These are phyloP conservation scores for Chaetodon trifascialis DNA, from an alignment of 2,113 vertebrate genomes.

Conservation along the genomic window DNA sequence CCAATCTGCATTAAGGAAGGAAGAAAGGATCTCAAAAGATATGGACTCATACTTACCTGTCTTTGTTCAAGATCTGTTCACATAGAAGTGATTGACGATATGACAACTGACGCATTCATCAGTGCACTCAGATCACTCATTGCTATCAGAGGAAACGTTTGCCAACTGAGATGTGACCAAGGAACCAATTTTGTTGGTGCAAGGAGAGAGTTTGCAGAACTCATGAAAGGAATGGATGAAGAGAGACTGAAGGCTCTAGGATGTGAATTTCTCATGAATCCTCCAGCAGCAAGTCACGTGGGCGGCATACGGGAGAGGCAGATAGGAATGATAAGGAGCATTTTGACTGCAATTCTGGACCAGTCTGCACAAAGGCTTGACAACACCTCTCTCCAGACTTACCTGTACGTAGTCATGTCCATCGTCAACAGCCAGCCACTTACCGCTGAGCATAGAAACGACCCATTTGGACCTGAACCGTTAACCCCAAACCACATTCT, in stretches of 20 bases:
- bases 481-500: no score
- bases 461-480: no score
- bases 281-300: conserved; percentile 1
- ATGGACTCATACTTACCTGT: not conserved
- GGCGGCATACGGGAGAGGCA: not conserved
- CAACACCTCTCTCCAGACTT: no score
- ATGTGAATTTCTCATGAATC: conserved; percentile 11
- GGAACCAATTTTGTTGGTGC: conserved; percentile 23
- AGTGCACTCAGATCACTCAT: conserved; percentile 9
- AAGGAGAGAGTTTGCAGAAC: conserved; percentile 14
- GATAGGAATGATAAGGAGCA: not conserved
- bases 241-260: not conserved
- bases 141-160: conserved; percentile 18
- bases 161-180: no score
- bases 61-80: not conserved
- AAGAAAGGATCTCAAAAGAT: no score
- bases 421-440: no score
- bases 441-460: no score
- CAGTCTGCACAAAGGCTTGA: no score
- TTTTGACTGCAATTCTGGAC: not conserved
- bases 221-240: conserved; percentile 10
- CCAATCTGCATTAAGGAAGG: not conserved
- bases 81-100: not conserved
- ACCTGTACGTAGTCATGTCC: no score
- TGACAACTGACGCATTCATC: conserved; percentile 11